Conservation (phyloP, 1,140 invertebrate species). For the Bombus soroeensis region DNA sequence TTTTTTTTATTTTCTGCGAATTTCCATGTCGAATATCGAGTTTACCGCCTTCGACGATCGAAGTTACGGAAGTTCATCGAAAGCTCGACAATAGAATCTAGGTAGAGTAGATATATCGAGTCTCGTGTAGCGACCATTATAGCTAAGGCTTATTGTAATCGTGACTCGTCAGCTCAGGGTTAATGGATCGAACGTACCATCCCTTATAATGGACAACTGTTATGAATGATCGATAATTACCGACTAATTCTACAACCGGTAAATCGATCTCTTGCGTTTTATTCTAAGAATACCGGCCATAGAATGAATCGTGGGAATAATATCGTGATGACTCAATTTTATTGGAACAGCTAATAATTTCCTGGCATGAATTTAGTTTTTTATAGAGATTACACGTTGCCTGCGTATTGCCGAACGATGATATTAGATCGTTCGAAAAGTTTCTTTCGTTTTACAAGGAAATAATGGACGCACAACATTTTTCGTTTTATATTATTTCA, state of each 20-base stretch:
- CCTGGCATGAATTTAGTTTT: background rate
- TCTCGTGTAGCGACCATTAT: background rate
- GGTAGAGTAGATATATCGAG: background rate
- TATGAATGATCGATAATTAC: slow-evolving; percentile 16
- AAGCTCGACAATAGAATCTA: slow-evolving; percentile 3
- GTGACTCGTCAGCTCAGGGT: background rate
- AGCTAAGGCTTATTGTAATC: slow-evolving; percentile 6
- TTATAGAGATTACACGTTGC: background rate
- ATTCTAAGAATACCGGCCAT: background rate
- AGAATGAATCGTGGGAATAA: background rate
- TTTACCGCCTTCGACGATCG: background rate
- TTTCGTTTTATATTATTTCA: too few species aligned
- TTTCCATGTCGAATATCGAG: background rate
- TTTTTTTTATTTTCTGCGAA: background rate
- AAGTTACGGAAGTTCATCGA: background rate
- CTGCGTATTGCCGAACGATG: too few species aligned
- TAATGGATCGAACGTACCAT: slow-evolving; percentile 25
- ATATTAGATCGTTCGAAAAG: too few species aligned
- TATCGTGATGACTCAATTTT: background rate
- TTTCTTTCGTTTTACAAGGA: too few species aligned
- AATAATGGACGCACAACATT: too few species aligned
- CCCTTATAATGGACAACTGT: background rate
- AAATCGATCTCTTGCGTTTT: background rate
- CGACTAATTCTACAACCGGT: background rate
- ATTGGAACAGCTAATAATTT: background rate